These are phyloP conservation scores for Sesamia inferens DNA, from an alignment of 2,888 invertebrate species.

Conservation along the genomic window DNA sequence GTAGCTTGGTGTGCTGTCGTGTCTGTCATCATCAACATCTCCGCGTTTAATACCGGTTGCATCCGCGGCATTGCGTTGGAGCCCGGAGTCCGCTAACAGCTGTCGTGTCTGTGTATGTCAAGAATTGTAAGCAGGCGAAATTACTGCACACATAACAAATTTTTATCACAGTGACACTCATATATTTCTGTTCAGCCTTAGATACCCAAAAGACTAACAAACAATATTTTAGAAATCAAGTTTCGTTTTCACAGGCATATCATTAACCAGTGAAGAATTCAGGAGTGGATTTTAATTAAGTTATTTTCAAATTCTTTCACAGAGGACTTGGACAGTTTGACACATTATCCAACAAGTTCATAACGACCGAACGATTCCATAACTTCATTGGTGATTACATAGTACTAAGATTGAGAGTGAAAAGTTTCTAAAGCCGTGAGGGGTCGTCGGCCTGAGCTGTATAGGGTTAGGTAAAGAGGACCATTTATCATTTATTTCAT, in stretches of 20 bases:
- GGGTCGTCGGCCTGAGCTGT: constrained; percentile 6
- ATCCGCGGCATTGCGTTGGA: no score
- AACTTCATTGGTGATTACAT: constrained; percentile 29
- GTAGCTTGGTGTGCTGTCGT: no score
- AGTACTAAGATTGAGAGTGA: not conserved
- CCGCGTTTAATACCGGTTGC: no score
- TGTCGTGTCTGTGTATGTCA: not conserved
- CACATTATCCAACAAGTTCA: constrained; percentile 30
- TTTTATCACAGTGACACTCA: constrained; percentile 11
- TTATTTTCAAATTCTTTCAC: constrained; percentile 48
- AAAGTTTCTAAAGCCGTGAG: not conserved
- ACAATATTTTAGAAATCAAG: constrained; percentile 30
- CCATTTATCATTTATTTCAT: not conserved
- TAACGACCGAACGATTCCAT: constrained; percentile 50
- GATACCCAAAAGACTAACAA: constrained; percentile 27
- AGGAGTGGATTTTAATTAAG: constrained; percentile 50
- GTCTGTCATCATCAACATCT: no score
- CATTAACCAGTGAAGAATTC: constrained; percentile 24
- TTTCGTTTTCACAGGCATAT: constrained; percentile 31
- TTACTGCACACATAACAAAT: constrained; percentile 3
- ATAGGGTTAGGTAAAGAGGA: not conserved
- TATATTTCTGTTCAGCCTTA: not conserved
- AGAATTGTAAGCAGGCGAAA: not conserved
- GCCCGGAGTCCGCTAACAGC: no score
- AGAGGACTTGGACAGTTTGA: constrained; percentile 53